These are phyloP conservation scores for Dicentrarchus labrax DNA, from an alignment of 2,113 vertebrate genomes.

Conservation along the genomic window DNA sequence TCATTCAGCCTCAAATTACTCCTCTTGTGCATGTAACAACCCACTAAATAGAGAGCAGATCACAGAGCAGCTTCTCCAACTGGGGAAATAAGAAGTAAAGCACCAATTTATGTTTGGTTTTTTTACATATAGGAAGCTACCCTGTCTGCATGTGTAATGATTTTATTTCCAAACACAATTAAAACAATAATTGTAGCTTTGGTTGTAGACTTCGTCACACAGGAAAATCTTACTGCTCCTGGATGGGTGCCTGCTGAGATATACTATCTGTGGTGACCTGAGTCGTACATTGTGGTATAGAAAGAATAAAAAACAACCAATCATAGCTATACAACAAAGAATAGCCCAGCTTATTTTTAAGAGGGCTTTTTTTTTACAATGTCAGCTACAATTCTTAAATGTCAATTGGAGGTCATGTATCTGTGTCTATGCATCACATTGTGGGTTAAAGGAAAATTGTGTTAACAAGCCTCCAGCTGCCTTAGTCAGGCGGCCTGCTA, in stretches of 20 bases:
- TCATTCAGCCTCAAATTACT: too few species aligned
- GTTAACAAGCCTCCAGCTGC: constrained; percentile 61
- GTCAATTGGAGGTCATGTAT: constrained; percentile 29
- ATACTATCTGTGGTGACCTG: too few species aligned
- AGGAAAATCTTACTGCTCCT: neutral
- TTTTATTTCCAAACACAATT: neutral
- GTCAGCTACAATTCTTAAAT: constrained; percentile 21
- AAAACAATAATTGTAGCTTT: neutral
- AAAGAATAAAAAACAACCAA: too few species aligned
- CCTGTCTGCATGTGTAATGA: neutral
- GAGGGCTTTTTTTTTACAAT: neutral
- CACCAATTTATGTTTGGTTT: neutral
- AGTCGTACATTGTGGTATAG: too few species aligned
- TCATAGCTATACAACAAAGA: neutral
- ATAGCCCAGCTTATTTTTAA: neutral
- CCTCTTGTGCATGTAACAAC: too few species aligned
- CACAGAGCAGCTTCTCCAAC: neutral
- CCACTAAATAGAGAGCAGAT: neutral
- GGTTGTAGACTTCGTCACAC: neutral
- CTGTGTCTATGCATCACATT: neutral
- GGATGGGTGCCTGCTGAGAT: neutral
- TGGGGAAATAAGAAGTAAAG: too few species aligned
- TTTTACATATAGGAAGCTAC: neutral
- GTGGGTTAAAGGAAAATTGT: constrained; percentile 16
- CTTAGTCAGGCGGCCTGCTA: neutral